Percentiles rank a stretch among this genome's conserved stretches.
Evolutionary conservation across 53 echinoderm and acorn worm genomes (phyloP).

Genomic region (Mesocentrotus franciscanus): DNA sequence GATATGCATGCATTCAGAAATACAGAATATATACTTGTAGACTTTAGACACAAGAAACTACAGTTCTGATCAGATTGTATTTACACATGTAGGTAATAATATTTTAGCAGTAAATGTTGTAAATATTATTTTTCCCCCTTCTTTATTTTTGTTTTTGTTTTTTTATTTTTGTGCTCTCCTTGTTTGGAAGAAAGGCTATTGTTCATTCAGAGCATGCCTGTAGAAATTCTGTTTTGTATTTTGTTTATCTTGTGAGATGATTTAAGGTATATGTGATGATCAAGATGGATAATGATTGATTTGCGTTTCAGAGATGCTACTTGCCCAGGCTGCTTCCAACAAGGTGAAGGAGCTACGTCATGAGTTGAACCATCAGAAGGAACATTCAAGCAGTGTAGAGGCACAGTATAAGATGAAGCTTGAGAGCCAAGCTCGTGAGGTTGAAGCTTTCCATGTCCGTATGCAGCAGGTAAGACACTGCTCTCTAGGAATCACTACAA

Average conservation of each 20-base stretch:
- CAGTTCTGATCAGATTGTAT: neutral
- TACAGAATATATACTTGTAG: neutral
- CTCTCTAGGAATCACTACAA: neutral
- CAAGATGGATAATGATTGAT: neutral
- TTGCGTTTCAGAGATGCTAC: slow-evolving; percentile 72
- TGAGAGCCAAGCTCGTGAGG: slow-evolving; percentile 79
- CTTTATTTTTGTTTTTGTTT: too few relatives aligned
- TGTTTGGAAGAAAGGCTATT: neutral
- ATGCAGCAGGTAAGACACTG: slow-evolving; percentile 86
- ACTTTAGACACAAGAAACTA: neutral
- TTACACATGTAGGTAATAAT: neutral
- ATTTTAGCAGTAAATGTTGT: neutral
- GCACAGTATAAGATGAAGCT: slow-evolving; percentile 85
- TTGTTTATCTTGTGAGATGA: neutral
- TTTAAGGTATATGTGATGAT: neutral
- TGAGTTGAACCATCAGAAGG: slow-evolving; percentile 91
- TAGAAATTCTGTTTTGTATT: too few relatives aligned
- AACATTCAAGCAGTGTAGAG: slow-evolving; percentile 70
- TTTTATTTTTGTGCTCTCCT: neutral
- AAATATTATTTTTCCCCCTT: neutral
- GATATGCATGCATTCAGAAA: neutral
- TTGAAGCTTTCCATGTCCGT: slow-evolving; percentile 82
- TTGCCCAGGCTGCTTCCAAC: slow-evolving; percentile 87
- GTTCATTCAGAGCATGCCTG: neutral
- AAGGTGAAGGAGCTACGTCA: slow-evolving; percentile 93